These are phyloP conservation scores for Glareola pratincola DNA, from an alignment of 2,113 vertebrate genomes.

Conservation along the genomic window DNA sequence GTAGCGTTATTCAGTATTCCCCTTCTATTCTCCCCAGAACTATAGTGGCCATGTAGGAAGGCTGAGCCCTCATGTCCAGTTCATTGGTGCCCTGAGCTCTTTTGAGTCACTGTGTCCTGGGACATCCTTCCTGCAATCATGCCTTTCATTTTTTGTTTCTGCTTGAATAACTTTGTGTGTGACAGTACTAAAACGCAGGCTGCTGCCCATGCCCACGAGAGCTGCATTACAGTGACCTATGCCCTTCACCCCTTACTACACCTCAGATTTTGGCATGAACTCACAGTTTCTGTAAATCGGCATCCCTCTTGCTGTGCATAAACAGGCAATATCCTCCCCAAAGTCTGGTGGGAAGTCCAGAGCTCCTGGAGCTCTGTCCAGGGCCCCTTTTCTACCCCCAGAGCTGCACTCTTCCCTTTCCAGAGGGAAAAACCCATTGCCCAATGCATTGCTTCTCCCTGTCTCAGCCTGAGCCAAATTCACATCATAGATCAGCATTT, in stretches of 20 bases:
- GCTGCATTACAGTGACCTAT: background rate
- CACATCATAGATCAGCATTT: background rate
- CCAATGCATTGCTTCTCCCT: background rate
- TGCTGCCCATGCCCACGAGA: background rate
- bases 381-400: background rate
- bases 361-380: background rate
- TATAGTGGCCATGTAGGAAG: background rate
- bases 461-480: background rate
- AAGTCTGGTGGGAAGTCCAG: background rate
- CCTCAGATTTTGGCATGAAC: background rate
- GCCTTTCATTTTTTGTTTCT: background rate
- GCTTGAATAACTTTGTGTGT: background rate
- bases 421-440: background rate
- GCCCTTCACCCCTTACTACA: background rate
- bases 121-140: background rate
- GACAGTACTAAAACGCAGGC: background rate
- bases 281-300: background rate
- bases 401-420: background rate
- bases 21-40: background rate
- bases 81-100: background rate
- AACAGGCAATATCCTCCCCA: background rate
- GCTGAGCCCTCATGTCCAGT: background rate
- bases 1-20: background rate
- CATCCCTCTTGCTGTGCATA: background rate
- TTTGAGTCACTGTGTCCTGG: background rate